phyloP scores from a whole-genome alignment of 1,140 invertebrate genomes.

The Colletes gigas region DNA sequence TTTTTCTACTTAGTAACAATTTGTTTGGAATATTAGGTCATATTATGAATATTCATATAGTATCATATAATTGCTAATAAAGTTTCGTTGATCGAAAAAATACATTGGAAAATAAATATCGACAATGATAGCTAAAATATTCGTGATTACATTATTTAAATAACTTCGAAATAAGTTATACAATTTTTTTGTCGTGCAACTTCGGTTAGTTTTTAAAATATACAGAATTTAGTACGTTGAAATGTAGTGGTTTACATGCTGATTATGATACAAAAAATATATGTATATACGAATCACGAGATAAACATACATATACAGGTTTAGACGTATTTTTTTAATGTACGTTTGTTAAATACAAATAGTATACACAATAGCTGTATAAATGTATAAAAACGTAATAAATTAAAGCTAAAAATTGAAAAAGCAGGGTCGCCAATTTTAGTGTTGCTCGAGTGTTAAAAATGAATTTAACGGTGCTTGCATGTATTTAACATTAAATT shows the following conservation, averaged over 20 bases:
- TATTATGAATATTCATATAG: slow-evolving; percentile 15
- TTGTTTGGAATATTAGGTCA: slow-evolving; percentile 44
- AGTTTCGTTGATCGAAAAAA: slow-evolving; percentile 39
- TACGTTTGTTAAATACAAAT: slow-evolving; percentile 51
- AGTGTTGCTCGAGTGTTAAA: slow-evolving; percentile 29
- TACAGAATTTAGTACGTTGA: slow-evolving; percentile 4
- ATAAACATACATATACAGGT: slow-evolving; percentile 23
- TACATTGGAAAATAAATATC: slow-evolving; percentile 29
- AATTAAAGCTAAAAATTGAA: slow-evolving; percentile 64
- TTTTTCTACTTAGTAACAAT: slow-evolving; percentile 56
- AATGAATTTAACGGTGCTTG: slow-evolving; percentile 28
- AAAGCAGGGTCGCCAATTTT: slow-evolving; percentile 10
- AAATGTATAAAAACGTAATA: slow-evolving; percentile 78
- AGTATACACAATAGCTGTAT: slow-evolving; percentile 63
- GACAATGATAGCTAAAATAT: not conserved
- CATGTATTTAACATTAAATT: slow-evolving; percentile 25
- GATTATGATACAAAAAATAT: not conserved
- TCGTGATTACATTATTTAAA: not conserved
- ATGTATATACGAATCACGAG: slow-evolving; percentile 28
- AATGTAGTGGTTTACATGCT: slow-evolving; percentile 11
- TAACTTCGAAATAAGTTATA: not conserved
- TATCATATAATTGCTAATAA: slow-evolving; percentile 14
- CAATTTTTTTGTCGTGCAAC: not conserved
- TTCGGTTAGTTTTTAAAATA: not conserved
- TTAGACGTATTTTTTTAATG: not conserved